Percentiles rank a stretch among this genome's conserved stretches.
phyloP scores from a whole-genome alignment of 2,113 vertebrate genomes.

The Agapornis roseicollis region DNA sequence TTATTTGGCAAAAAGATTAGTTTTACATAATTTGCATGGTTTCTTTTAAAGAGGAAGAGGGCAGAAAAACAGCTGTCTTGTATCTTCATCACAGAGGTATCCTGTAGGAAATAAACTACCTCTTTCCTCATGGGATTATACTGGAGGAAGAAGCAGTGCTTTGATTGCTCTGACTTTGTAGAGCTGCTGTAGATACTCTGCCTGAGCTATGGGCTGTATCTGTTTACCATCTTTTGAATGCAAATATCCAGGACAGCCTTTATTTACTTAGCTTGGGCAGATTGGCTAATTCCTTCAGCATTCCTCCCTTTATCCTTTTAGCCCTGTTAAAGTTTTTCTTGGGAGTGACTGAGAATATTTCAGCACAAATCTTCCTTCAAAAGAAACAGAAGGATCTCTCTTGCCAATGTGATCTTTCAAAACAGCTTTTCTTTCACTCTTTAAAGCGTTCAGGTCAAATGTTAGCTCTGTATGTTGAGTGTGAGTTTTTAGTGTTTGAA shows the following conservation, averaged over 20 bases:
- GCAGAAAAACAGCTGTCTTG: not conserved
- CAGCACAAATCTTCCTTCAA: not conserved
- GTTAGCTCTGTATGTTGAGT: slow-evolving; percentile 39
- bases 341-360: not conserved
- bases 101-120: not conserved
- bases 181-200: not conserved
- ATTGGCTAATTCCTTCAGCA: not conserved
- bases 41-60: not conserved
- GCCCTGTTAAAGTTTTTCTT: not conserved
- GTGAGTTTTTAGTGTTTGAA: slow-evolving; percentile 38
- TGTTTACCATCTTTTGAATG: not conserved
- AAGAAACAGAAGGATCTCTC: not conserved
- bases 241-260: not conserved
- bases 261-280: not conserved
- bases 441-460: slow-evolving; percentile 40
- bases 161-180: not conserved
- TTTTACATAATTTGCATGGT: not conserved
- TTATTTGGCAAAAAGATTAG: not conserved
- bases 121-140: not conserved
- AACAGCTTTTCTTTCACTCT: not conserved
- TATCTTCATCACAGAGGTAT: not conserved
- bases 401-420: slow-evolving; percentile 31
- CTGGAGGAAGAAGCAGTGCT: not conserved
- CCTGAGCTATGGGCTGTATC: not conserved
- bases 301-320: slow-evolving; percentile 5